Conservation (phyloP, 1,140 invertebrate species). For the Drosophila pandora region DNA sequence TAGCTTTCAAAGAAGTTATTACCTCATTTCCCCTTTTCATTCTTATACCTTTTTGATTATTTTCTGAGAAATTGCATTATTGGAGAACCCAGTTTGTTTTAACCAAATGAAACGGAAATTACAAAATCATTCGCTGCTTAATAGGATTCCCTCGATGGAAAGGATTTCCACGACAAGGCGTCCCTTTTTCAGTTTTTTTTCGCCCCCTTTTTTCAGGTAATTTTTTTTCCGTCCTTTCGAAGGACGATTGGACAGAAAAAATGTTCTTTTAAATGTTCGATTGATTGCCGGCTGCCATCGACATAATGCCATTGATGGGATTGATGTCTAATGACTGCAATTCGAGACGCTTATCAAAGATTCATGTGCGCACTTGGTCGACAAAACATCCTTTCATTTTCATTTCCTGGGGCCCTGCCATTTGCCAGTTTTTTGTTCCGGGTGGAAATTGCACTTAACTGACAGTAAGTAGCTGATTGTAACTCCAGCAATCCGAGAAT, state of each 20-base stretch:
- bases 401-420: slow-evolving; percentile 1
- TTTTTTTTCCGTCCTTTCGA: slow-evolving; percentile 41
- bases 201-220: slow-evolving; percentile 27
- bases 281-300: slow-evolving; percentile 67
- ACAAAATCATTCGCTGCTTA: slow-evolving; percentile 25
- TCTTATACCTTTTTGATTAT: neutral
- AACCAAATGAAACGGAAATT: slow-evolving; percentile 42
- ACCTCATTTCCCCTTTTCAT: neutral
- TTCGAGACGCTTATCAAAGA: slow-evolving; percentile 75
- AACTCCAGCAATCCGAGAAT: slow-evolving; percentile 15
- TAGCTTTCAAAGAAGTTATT: too few relatives aligned
- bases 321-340: slow-evolving; percentile 75
- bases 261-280: slow-evolving; percentile 39
- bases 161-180: slow-evolving; percentile 2
- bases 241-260: slow-evolving; percentile 28
- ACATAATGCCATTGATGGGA: slow-evolving; percentile 26
- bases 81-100: neutral
- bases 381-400: neutral
- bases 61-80: slow-evolving; percentile 1
- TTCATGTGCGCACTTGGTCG: slow-evolving; percentile 49
- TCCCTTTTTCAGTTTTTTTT: slow-evolving; percentile 27
- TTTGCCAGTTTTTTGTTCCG: slow-evolving; percentile 21
- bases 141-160: slow-evolving; percentile 17
- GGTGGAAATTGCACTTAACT: slow-evolving; percentile 63
- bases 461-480: slow-evolving; percentile 69